Percentiles rank a stretch among this genome's conserved stretches.
Conservation (phyloP, 1,140 invertebrate species). For the Anthonomus grandis region DNA sequence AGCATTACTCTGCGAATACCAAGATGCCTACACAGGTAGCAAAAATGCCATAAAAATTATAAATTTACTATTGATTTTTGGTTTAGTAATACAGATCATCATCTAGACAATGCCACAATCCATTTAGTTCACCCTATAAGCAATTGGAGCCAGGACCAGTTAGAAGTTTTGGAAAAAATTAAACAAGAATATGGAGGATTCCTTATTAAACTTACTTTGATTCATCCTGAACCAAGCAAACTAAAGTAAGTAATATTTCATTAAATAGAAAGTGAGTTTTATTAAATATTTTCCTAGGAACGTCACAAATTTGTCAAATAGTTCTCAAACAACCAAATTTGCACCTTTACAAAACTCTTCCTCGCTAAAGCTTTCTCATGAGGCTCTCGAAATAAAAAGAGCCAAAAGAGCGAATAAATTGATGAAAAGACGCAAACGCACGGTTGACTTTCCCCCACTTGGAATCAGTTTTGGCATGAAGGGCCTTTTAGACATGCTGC, state of each 20-base stretch:
- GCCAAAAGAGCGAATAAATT: conserved; percentile 9
- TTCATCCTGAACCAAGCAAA: no score
- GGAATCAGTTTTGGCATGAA: conserved; percentile 18
- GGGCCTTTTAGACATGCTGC: conserved; percentile 28
- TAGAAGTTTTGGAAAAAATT: conserved; percentile 35
- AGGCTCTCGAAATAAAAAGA: background rate
- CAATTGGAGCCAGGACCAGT: conserved; percentile 31
- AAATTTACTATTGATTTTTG: no score
- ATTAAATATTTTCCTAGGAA: conserved; percentile 2
- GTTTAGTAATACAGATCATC: conserved; percentile 8
- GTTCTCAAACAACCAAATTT: background rate
- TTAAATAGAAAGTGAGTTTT: background rate
- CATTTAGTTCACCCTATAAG: conserved; percentile 35
- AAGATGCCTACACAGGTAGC: conserved; percentile 21
- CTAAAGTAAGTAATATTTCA: no score
- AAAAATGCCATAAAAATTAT: no score
- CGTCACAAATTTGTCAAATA: conserved; percentile 1
- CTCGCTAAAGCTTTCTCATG: background rate
- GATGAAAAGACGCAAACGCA: conserved; percentile 10
- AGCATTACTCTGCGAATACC: conserved; percentile 20
- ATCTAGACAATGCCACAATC: conserved; percentile 33
- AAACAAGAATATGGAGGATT: conserved; percentile 14
- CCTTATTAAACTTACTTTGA: no score
- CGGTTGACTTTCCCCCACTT: background rate
- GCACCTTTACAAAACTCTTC: background rate